Evolutionary conservation across 2,888 invertebrate genomes (phyloP).

Genomic region (Theodoxus fluviatilis): DNA sequence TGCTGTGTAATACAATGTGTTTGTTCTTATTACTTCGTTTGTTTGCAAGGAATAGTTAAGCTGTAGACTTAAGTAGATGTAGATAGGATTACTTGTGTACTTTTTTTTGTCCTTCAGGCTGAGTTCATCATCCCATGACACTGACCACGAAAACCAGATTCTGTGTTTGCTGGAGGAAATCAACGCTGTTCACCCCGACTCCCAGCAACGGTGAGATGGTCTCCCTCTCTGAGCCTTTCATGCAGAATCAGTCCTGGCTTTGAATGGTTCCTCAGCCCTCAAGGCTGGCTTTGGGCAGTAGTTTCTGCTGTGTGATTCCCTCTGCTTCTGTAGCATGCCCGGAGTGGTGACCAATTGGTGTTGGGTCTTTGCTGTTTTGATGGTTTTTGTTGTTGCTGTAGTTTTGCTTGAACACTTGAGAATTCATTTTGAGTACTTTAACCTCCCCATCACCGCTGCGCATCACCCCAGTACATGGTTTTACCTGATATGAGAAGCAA

Average conservation of each 20-base stretch:
- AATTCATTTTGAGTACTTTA: too few relatives aligned
- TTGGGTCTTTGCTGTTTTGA: too few relatives aligned
- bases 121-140: conserved; percentile 33
- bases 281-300: neutral
- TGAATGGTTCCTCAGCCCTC: too few relatives aligned
- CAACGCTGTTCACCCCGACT: conserved; percentile 64
- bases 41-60: neutral
- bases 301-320: neutral
- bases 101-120: conserved; percentile 33
- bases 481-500: too few relatives aligned
- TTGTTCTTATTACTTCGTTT: neutral
- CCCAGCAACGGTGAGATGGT: conserved; percentile 55
- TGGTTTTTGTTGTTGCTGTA: too few relatives aligned
- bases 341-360: too few relatives aligned
- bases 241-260: too few relatives aligned
- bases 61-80: too few relatives aligned
- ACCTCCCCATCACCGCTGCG: too few relatives aligned
- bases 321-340: neutral
- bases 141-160: conserved; percentile 49
- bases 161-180: conserved; percentile 59
- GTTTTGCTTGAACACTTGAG: too few relatives aligned
- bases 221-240: too few relatives aligned
- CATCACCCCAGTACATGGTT: too few relatives aligned
- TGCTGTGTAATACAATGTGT: neutral
- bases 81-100: neutral